Base-by-base conservation (phyloP, 2,888 invertebrate genomes). In the Watsonalla cultraria region DNA sequence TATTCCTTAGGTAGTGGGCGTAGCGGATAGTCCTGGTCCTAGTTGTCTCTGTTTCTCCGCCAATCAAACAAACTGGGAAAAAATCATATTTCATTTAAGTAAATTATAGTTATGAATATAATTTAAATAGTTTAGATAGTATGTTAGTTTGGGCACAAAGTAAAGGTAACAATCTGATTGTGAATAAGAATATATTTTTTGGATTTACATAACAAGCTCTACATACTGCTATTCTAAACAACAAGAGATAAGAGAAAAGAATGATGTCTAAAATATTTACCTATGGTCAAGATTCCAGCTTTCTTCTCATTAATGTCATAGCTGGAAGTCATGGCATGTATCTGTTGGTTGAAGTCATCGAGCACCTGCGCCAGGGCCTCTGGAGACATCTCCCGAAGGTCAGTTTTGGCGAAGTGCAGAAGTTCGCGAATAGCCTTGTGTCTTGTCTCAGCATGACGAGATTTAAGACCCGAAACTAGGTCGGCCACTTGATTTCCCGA, bases 331-430 rank as follows among this genome's bases (percentile, higher is more conserved):
- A 98, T 95, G 74, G 97, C 95, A 78, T 97, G 97, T 62, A 99
- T 98, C 73, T 97, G 96, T 78, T 97, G 96, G 80, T 98, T 98
- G 74, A 98, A 97, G 61, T 97, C 96, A 77, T 99, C 98, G 79
- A 98, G 94, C 71, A 98, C 97, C 54, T 94, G 92, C 39, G 95
- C 94, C 59, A 97, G 92, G 68, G 96, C 95, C 73, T 98, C 98
- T 52, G 95, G 94, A 0, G 97, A 94, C 83, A 97, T 95, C 86
- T 97, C 97, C 2, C 96, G 92, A 54, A 98, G 82, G 71, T 98
- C 98, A 8, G 96, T 96, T 80, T 96, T 97, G 2, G 96, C 96
- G 80, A 97, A 98, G 60, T 96, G 94, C 64, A 96, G 94, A 46
- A 99, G 91, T 68, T 98, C 97, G 60, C 96, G 94, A 5, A 97